phyloP scores from a whole-genome alignment of 2,888 invertebrate genomes.

The Orchestes rusci region DNA sequence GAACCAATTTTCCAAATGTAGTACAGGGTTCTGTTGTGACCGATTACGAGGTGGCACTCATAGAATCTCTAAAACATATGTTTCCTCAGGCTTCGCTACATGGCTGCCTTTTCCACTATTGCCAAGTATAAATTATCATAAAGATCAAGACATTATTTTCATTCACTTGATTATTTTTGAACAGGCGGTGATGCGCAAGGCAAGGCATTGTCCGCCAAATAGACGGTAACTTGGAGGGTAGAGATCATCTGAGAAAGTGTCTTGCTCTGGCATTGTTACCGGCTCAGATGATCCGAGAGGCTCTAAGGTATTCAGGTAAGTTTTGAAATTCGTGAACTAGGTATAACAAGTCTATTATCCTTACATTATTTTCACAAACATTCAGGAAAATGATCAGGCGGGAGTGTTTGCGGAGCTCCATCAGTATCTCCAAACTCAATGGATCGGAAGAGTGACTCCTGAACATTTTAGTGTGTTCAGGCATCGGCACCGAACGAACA shows the following conservation, averaged over 20 bases:
- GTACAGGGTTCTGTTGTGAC: constrained; percentile 2
- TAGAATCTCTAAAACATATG: constrained; percentile 4
- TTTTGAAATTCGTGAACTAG: too few relatives aligned
- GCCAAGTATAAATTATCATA: too few relatives aligned
- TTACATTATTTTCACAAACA: too few relatives aligned
- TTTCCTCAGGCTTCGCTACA: too few relatives aligned
- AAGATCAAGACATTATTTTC: too few relatives aligned
- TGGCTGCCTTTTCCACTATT: too few relatives aligned
- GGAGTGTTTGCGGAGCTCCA: constrained; percentile 6
- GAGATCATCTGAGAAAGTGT: constrained; percentile 3
- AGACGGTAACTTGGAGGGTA: constrained; percentile 6
- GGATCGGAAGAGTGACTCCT: constrained; percentile 2
- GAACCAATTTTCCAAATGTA: not conserved
- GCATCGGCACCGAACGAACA: constrained; percentile 8
- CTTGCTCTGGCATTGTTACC: constrained; percentile 11
- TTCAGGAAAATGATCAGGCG: not conserved
- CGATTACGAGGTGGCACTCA: constrained; percentile 7
- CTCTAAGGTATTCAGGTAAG: constrained; percentile 5
- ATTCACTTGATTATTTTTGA: too few relatives aligned
- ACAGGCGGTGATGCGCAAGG: constrained; percentile 9
- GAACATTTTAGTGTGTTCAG: constrained; percentile 9
- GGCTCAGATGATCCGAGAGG: constrained; percentile 4
- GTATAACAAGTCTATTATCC: too few relatives aligned
- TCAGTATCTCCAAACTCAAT: constrained; percentile 3
- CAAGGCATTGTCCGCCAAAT: not conserved